A percentile compares a stretch with the other conserved stretches of the same genome.
Conservation (phyloP, 2,113 vertebrate genomes). For the Regulus satrapa region DNA sequence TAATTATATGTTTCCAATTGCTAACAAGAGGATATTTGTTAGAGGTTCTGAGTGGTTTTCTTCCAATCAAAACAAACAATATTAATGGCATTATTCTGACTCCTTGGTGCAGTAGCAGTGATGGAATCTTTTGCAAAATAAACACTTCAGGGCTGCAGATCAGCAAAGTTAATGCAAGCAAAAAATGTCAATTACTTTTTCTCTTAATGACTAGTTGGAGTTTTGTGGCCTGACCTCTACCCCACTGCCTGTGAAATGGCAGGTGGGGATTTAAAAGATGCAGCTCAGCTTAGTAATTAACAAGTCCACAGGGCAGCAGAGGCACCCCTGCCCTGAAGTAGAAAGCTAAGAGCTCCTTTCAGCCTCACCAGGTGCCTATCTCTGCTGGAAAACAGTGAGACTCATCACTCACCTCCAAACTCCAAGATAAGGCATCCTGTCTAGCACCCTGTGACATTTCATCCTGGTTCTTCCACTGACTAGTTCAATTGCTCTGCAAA, state of each 20-base stretch:
- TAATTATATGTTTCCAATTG: constrained; percentile 70
- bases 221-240: constrained; percentile 61
- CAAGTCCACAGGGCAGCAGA: neutral
- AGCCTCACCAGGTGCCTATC: neutral
- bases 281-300: neutral
- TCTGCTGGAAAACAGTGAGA: neutral
- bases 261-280: neutral
- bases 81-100: constrained; percentile 61
- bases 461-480: neutral
- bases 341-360: neutral
- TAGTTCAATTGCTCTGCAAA: neutral
- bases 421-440: neutral
- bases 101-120: constrained; percentile 33
- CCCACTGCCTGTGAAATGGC: neutral
- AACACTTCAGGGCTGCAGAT: constrained; percentile 50
- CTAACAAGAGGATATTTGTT: constrained; percentile 72
- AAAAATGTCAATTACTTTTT: constrained; percentile 52
- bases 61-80: constrained; percentile 66
- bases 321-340: neutral
- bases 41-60: constrained; percentile 52
- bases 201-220: constrained; percentile 57
- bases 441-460: neutral
- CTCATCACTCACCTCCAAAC: neutral
- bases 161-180: constrained; percentile 46
- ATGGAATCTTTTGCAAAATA: constrained; percentile 67